These are phyloP conservation scores for Dolichoris vasculosae DNA, from an alignment of 1,140 invertebrate species.

Conservation along the genomic window DNA sequence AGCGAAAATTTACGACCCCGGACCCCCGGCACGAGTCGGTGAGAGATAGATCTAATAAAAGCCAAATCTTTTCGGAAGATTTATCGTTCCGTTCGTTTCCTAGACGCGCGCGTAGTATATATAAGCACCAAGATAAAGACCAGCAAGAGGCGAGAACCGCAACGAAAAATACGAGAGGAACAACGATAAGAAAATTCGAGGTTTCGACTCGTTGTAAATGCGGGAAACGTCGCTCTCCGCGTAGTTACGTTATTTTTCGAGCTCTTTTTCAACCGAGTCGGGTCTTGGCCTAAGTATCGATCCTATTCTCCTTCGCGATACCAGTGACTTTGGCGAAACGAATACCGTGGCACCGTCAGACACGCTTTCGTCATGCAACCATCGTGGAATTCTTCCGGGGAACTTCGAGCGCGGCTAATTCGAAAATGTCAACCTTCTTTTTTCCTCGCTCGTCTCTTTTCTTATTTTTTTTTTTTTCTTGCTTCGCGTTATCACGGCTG, in stretches of 20 bases:
- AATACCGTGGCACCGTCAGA: constrained; percentile 56
- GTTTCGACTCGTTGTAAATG: no score
- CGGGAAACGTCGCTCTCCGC: no score
- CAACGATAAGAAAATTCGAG: no score
- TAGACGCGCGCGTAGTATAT: background rate
- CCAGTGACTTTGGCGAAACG: constrained; percentile 14
- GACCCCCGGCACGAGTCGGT: background rate
- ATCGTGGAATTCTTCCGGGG: no score
- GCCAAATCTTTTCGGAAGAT: background rate
- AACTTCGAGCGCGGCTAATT: background rate
- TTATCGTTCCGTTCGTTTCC: background rate
- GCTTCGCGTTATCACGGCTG: background rate
- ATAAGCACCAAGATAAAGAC: no score
- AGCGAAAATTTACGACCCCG: constrained; percentile 36
- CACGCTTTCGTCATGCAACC: constrained; percentile 51
- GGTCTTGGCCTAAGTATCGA: constrained; percentile 48
- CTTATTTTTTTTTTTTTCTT: background rate
- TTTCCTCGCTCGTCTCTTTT: no score
- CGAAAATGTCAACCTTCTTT: constrained; percentile 25
- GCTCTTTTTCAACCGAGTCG: constrained; percentile 22
- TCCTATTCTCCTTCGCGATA: background rate
- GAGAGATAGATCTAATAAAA: constrained; percentile 18
- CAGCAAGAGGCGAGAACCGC: no score
- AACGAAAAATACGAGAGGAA: no score
- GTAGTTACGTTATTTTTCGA: no score